Base-by-base conservation (phyloP, 1,140 invertebrate species). In the Agraylea sexmaculata region DNA sequence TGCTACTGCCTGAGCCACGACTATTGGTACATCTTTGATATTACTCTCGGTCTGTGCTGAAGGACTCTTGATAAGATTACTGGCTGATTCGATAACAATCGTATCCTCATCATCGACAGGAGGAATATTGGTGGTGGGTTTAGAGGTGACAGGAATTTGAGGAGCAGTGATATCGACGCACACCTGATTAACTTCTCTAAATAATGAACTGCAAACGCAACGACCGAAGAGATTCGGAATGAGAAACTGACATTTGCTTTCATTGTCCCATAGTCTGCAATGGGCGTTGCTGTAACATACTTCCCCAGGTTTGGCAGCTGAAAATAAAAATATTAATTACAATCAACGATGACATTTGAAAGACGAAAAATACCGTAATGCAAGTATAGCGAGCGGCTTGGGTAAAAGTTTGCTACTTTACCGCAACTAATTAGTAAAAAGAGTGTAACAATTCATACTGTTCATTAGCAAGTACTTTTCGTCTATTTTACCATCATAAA, bases 221-320 rank as follows among this genome's bases (percentile, higher is more conserved):
- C 83, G 73, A 29, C 88, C 88, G 53, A 89, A 88, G 4, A 90
- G 72, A 58, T 88, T 82, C 8, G 84, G 85, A 45, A 92, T 87
- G 4, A 89, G 69, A 56, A 84, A 91, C 57, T 89, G 84, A 43
- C 88, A 92, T 51, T 86, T 80, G 34, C 80, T 85, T 48, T 85
- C 77, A 31, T 69, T 72, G 48, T 85, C 82, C 70, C 80, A 85
- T 43, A 89, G 70, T 38, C 75, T 74, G 57, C 88, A 92, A 55
- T 91, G 87, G 29, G 79, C 77, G 54, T 90, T 83, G 53, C 82
- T 87, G 60, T 89, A 87, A 56, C 88, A 92, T n/a, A 88, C 80
- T 44, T 87, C 77, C 31, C 83, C 83, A 13, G 85, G 73, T 54
- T 75, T 77, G n/a, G 87, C 83, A 51, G 85, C 87, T 92, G 66